Evolutionary conservation across 2,113 vertebrate genomes (phyloP).

Genomic region (Onychostruthus taczanowskii): DNA sequence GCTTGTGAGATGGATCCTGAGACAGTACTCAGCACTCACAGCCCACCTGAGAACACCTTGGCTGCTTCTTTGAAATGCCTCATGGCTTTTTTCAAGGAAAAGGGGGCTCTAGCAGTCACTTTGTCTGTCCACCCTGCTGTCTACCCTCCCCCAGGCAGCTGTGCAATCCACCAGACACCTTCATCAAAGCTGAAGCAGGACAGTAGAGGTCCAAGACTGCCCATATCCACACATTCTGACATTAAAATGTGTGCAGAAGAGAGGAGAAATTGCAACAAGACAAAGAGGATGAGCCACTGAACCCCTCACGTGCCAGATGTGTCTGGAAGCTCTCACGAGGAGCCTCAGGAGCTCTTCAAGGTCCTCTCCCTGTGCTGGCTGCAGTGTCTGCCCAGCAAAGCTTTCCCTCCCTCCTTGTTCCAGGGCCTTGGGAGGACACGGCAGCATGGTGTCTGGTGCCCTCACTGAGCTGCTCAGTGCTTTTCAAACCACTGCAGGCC

Average conservation of each 20-base stretch:
- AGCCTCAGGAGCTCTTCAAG: background rate
- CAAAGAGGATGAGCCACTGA: background rate
- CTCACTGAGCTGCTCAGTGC: background rate
- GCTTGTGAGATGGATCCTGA: background rate
- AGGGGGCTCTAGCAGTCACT: background rate
- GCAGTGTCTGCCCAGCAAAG: background rate
- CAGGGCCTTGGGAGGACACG: background rate
- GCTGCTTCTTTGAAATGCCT: background rate
- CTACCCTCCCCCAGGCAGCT: background rate
- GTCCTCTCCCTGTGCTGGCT: fast-evolving
- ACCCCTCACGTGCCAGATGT: fast-evolving
- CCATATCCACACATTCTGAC: background rate
- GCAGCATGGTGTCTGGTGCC: fast-evolving
- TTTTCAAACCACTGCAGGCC: background rate
- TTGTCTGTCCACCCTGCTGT: background rate
- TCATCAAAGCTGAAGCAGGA: background rate
- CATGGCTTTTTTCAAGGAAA: background rate
- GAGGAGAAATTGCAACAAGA: background rate
- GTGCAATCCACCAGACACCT: background rate
- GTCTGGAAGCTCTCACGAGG: background rate
- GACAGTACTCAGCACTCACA: background rate
- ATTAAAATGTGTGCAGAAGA: background rate
- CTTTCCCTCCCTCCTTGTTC: background rate
- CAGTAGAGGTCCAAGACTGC: background rate
- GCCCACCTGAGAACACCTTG: background rate